These are phyloP conservation scores for Plestiodon gilberti DNA, from an alignment of 2,113 vertebrate genomes.

Conservation along the genomic window DNA sequence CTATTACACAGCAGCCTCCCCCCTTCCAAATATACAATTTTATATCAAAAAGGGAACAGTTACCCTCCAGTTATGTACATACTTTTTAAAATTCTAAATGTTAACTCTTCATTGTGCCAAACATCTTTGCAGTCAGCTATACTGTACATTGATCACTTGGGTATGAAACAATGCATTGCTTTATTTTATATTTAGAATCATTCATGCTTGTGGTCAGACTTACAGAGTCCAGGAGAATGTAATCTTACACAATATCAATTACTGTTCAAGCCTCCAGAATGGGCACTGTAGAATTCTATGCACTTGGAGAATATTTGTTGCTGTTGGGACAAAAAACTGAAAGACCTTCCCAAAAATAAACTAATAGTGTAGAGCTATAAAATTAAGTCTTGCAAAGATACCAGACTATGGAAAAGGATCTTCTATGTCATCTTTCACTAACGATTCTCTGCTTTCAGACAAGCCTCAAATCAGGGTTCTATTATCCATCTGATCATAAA, in stretches of 20 bases:
- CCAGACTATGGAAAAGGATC: neutral
- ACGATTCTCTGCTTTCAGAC: neutral
- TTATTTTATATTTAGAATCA: neutral
- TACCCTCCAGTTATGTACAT: neutral
- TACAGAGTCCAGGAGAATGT: slow-evolving; percentile 32
- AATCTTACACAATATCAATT: slow-evolving; percentile 30
- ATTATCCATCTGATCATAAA: neutral
- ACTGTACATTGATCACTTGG: neutral
- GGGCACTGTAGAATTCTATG: slow-evolving; percentile 23
- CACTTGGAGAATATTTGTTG: slow-evolving; percentile 23
- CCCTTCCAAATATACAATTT: neutral
- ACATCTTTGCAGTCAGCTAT: neutral
- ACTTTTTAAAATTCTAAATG: neutral
- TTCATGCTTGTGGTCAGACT: slow-evolving; percentile 8
- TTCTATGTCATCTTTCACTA: neutral
- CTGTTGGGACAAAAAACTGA: slow-evolving; percentile 33
- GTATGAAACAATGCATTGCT: slow-evolving; percentile 16
- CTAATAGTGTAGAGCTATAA: slow-evolving; percentile 11
- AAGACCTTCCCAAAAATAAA: slow-evolving; percentile 24
- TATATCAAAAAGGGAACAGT: neutral
- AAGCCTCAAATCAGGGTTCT: neutral
- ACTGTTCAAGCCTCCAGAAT: slow-evolving; percentile 23
- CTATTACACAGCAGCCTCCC: neutral
- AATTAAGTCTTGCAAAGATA: slow-evolving; percentile 10
- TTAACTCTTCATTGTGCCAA: neutral